phyloP scores from a whole-genome alignment of 1,140 invertebrate species.

The Drosophila pseudoobscura region DNA sequence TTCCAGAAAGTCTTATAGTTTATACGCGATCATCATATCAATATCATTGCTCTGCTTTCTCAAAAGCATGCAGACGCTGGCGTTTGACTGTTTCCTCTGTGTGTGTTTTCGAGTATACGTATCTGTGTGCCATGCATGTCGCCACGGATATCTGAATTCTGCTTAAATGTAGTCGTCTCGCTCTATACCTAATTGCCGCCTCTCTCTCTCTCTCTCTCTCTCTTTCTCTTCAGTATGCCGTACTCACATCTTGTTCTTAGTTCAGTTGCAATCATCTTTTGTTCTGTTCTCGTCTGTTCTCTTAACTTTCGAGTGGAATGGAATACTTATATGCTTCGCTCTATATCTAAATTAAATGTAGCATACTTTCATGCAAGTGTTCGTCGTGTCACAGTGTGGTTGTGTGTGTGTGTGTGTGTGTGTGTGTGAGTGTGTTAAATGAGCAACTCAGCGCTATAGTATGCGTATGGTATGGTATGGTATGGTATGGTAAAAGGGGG shows the following conservation, averaged over 20 bases:
- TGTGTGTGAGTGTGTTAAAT: conserved; percentile 52
- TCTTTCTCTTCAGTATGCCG: conserved; percentile 66
- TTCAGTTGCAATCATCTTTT: conserved; percentile 21
- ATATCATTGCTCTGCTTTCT: conserved; percentile 13
- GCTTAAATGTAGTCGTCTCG: conserved; percentile 56
- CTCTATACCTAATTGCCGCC: conserved; percentile 77
- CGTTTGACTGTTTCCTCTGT: conserved; percentile 15
- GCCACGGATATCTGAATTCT: conserved; percentile 17
- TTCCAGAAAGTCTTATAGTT: conserved; percentile 71
- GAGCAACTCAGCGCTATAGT: conserved; percentile 70
- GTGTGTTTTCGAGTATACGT: conserved; percentile 8
- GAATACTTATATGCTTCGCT: conserved; percentile 65
- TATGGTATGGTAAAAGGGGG: conserved; percentile 15
- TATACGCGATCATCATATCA: conserved; percentile 33
- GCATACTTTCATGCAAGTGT: conserved; percentile 53
- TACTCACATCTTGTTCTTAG: conserved; percentile 39
- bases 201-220: too few relatives aligned
- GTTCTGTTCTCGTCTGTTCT: conserved; percentile 15
- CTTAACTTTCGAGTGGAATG: conserved; percentile 62
- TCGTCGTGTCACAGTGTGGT: conserved; percentile 21
- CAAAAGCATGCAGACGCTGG: conserved; percentile 18
- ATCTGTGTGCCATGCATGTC: too few relatives aligned
- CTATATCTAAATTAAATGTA: conserved; percentile 78
- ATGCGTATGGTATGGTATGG: conserved; percentile 28
- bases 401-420: conserved; percentile 30